A percentile compares a stretch with the other conserved stretches of the same genome.
Conservation (phyloP, 1,140 invertebrate species). For the Dendrolimus punctatus region DNA sequence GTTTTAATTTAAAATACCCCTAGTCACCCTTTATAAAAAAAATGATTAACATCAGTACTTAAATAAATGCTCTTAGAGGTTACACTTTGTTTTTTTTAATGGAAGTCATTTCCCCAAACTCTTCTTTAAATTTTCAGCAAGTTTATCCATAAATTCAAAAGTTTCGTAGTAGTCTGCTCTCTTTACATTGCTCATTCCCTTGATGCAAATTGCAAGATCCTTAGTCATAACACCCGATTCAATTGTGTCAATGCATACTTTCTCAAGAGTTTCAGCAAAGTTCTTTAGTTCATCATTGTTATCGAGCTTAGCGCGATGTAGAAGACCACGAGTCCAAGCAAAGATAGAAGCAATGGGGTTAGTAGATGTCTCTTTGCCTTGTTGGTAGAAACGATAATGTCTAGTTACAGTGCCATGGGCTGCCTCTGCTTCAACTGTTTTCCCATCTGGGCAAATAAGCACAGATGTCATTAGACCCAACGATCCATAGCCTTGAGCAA, state of each 20-base stretch:
- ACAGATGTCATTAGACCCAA: constrained; percentile 97
- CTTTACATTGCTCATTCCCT: constrained; percentile 89
- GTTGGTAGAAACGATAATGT: constrained; percentile 94
- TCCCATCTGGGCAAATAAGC: constrained; percentile 94
- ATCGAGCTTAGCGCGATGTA: constrained; percentile 95
- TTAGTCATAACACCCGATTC: constrained; percentile 98
- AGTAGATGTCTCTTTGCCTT: constrained; percentile 97
- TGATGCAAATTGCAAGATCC: constrained; percentile 98
- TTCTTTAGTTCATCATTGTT: constrained; percentile 82
- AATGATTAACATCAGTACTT: constrained; percentile 11
- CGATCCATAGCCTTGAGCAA: constrained; percentile 95
- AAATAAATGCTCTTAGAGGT: constrained; percentile 37
- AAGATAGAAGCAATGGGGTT: constrained; percentile 99
- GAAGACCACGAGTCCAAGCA: constrained; percentile 95
- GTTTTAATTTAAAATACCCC: constrained; percentile 37
- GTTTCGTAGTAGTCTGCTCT: constrained; percentile 95
- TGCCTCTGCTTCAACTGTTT: constrained; percentile 97
- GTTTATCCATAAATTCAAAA: constrained; percentile 97
- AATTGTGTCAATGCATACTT: constrained; percentile 95
- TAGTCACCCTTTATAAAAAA: constrained; percentile 26
- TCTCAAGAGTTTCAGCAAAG: constrained; percentile 90
- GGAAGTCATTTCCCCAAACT: constrained; percentile 53
- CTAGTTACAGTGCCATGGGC: constrained; percentile 98
- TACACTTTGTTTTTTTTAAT: constrained; percentile 24
- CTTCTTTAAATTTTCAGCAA: constrained; percentile 93